Percentiles rank a stretch among this genome's conserved stretches.
Conservation (phyloP, 1,140 invertebrate genomes). For the Medauroidea extradentata region DNA sequence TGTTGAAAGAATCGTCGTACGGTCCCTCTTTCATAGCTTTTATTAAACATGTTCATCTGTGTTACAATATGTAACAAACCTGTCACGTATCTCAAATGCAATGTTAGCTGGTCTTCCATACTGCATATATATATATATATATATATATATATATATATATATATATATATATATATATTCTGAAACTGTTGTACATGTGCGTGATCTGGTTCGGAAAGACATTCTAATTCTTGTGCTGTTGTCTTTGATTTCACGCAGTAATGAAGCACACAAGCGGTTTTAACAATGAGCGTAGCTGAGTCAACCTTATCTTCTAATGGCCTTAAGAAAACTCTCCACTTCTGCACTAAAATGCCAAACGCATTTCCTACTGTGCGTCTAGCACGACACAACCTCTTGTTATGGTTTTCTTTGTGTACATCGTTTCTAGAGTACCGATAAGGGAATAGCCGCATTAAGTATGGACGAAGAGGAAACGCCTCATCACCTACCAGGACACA, state of each 20-base stretch:
- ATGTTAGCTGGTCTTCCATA: too few species aligned
- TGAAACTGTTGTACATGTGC: too few species aligned
- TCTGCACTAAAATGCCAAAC: constrained; percentile 36
- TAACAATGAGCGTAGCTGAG: constrained; percentile 18
- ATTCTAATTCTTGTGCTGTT: too few species aligned
- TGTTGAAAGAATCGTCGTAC: too few species aligned
- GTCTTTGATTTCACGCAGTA: constrained; percentile 23
- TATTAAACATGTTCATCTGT: too few species aligned
- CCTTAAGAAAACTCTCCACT: constrained; percentile 24
- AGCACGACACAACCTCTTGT: constrained; percentile 32
- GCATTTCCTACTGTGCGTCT: constrained; percentile 37
- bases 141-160: too few species aligned
- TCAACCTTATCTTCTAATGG: constrained; percentile 22
- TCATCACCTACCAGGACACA: constrained; percentile 20
- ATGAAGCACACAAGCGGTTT: constrained; percentile 26
- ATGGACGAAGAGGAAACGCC: constrained; percentile 13
- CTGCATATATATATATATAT: too few species aligned
- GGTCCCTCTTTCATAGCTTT: too few species aligned
- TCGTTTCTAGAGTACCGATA: not conserved
- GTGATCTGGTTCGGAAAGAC: too few species aligned
- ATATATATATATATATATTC: too few species aligned
- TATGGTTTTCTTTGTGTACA: constrained; percentile 25
- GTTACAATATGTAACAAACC: too few species aligned
- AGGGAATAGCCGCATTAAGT: constrained; percentile 17
- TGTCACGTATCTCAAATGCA: too few species aligned